Evolutionary conservation across 2,113 vertebrate genomes (phyloP), one percentile per base, ranked within the genome.

Genomic region (Heteronetta atricapilla): DNA sequence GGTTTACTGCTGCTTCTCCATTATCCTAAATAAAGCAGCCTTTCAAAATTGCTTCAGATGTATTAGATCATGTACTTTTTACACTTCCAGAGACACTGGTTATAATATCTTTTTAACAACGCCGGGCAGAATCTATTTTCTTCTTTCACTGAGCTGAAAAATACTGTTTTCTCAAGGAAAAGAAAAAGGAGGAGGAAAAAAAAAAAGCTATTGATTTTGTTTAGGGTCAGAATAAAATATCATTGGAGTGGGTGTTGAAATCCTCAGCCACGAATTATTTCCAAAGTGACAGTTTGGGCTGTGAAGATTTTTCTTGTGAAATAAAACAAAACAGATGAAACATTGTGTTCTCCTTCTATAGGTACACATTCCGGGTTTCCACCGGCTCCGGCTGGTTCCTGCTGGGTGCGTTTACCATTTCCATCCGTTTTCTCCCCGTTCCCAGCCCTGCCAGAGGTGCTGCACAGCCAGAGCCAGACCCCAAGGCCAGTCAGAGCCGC

Each of bases 201-300:
- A 94, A 94, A 92, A 89, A 90, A 90, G 72, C 73, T 92, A 96
- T 79, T 92, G 90, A 96, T 97, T 96, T 97, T 98, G 96, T 92
- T 89, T 97, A 96, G 93, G 77, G 95, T 97, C 97, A 80, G 86
- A 98, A 96, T 96, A 97, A 97, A 97, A 96, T 96, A 96, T 96
- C 94, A 86, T 93, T 94, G 79, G 88, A 93, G 79, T 67, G 89
- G 90, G 94, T 95, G 91, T 95, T 97, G 94, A 98, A 97, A 96
- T 95, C 87, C 73, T 94, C 55, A 95, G 73, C 94, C 86, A 94
- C 92, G 64, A 89, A 94, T 94, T 95, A 92, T 83, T 93, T 89
- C 86, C 84, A 94, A 94, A 92, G 96, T 95, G 96, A 96, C 86
- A 88, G 95, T 89, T 89, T 86, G 89, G 91, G 90, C 89, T 84